Conservation (phyloP, 2,888 invertebrate species). For the Euplexia lucipara region DNA sequence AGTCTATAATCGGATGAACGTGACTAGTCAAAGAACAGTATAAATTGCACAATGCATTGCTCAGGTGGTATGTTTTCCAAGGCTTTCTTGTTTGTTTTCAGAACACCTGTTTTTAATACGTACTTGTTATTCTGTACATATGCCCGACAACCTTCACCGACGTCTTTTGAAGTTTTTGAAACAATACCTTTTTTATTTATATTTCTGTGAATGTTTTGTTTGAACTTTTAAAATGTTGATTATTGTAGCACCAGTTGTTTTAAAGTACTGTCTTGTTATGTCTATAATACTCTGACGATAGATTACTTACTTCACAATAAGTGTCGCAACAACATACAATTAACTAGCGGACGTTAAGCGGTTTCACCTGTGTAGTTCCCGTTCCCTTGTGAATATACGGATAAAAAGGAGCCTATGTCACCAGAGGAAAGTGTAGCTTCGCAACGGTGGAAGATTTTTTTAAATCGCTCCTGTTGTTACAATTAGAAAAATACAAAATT, state of each 20-base stretch:
- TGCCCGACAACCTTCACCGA: conserved; percentile 21
- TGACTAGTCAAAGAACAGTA: conserved; percentile 22
- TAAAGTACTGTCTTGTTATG: too few species aligned
- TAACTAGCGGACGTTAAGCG: too few species aligned
- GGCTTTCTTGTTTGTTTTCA: conserved; percentile 46
- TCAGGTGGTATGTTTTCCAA: conserved; percentile 52
- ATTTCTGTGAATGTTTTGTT: background rate
- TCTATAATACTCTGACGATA: too few species aligned
- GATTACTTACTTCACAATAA: too few species aligned
- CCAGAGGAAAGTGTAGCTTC: too few species aligned
- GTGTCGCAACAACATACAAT: too few species aligned
- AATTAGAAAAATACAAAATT: too few species aligned
- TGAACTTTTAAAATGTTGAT: conserved; percentile 9
- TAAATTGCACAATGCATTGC: conserved; percentile 45
- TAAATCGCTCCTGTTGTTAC: too few species aligned
- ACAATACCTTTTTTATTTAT: conserved; percentile 28
- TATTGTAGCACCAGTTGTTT: background rate
- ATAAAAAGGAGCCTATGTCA: too few species aligned
- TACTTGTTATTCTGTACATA: conserved; percentile 49
- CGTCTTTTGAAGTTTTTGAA: conserved; percentile 20
- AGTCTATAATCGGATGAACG: conserved; percentile 27
- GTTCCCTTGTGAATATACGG: too few species aligned
- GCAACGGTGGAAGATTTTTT: too few species aligned
- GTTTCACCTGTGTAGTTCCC: too few species aligned
- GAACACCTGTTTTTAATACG: conserved; percentile 48